Percentiles rank a stretch among this genome's conserved stretches.
These are phyloP conservation scores for Micropoecilia bifurca DNA, from an alignment of 2,797 vertebrate species.

Conservation along the genomic window DNA sequence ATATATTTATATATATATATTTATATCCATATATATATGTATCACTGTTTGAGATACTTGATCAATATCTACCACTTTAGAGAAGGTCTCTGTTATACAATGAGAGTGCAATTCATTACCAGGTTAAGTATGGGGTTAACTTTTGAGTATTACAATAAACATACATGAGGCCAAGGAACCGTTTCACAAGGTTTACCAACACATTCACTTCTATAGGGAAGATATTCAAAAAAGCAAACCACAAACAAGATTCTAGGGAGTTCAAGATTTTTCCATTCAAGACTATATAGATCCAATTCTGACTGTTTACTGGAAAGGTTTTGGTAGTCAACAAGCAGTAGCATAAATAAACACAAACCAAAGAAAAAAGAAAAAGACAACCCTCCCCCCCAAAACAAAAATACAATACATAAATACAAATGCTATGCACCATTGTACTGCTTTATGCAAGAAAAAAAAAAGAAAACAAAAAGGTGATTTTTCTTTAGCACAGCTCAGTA, in stretches of 20 bases:
- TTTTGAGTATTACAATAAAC: conserved; percentile 82
- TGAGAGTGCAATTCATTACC: conserved; percentile 85
- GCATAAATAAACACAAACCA: conserved; percentile 82
- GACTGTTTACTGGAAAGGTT: conserved; percentile 79
- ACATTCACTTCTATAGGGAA: conserved; percentile 85
- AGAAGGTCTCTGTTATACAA: conserved; percentile 79
- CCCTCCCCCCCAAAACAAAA: neutral
- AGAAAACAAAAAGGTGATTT: conserved; percentile 61
- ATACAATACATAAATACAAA: conserved; percentile 84
- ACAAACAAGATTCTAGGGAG: conserved; percentile 74
- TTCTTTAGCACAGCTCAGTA: conserved; percentile 64
- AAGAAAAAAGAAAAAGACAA: conserved; percentile 62
- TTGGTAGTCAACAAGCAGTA: conserved; percentile 85
- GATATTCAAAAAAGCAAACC: conserved; percentile 68
- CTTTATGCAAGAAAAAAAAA: conserved; percentile 60
- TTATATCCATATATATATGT: conserved; percentile 46
- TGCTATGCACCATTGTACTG: conserved; percentile 83
- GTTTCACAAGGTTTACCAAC: conserved; percentile 86
- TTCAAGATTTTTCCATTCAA: conserved; percentile 81
- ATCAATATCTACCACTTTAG: conserved; percentile 81
- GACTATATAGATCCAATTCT: conserved; percentile 78
- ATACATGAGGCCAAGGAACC: conserved; percentile 81
- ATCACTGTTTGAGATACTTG: conserved; percentile 77
- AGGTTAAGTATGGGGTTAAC: conserved; percentile 82
- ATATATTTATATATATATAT: conserved; percentile 49